Conservation (phyloP, 2,113 vertebrate species). For the Triplophysa rosa region DNA sequence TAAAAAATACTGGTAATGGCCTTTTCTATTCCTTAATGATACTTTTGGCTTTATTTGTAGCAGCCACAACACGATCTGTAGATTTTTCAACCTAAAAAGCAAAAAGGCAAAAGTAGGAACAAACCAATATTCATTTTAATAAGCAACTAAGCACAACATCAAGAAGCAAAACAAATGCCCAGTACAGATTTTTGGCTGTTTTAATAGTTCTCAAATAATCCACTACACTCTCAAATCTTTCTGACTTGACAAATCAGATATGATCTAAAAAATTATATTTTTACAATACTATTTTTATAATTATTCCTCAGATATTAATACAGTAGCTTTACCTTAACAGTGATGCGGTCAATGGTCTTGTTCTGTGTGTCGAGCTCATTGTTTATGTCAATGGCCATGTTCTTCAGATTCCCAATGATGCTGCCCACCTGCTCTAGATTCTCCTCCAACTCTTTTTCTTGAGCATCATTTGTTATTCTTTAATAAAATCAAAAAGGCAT, state of each 20-base stretch:
- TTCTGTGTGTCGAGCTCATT: conserved; percentile 90
- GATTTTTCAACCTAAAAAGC: conserved; percentile 82
- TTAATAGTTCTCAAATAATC: too few relatives aligned
- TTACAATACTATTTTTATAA: too few relatives aligned
- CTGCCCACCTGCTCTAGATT: conserved; percentile 86
- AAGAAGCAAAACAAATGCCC: too few relatives aligned
- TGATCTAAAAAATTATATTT: too few relatives aligned
- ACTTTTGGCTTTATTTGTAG: conserved; percentile 89
- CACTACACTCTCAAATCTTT: too few relatives aligned
- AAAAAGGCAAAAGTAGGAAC: not conserved
- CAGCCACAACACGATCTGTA: conserved; percentile 83
- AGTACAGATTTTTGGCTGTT: not conserved
- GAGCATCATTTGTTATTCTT: conserved; percentile 91
- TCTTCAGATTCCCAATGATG: conserved; percentile 87
- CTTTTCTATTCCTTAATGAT: conserved; percentile 74
- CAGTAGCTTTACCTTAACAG: conserved; percentile 76
- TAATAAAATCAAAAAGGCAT: too few relatives aligned
- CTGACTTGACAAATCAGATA: too few relatives aligned
- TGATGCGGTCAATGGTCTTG: conserved; percentile 82
- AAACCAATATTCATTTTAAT: too few relatives aligned
- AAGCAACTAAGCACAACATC: too few relatives aligned
- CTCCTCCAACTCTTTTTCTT: conserved; percentile 97
- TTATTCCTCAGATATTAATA: too few relatives aligned
- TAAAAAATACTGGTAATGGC: conserved; percentile 45
- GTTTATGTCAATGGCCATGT: conserved; percentile 89